These are phyloP conservation scores for Apodemia duryi DNA, from an alignment of 2,888 invertebrate genomes.

Conservation along the genomic window DNA sequence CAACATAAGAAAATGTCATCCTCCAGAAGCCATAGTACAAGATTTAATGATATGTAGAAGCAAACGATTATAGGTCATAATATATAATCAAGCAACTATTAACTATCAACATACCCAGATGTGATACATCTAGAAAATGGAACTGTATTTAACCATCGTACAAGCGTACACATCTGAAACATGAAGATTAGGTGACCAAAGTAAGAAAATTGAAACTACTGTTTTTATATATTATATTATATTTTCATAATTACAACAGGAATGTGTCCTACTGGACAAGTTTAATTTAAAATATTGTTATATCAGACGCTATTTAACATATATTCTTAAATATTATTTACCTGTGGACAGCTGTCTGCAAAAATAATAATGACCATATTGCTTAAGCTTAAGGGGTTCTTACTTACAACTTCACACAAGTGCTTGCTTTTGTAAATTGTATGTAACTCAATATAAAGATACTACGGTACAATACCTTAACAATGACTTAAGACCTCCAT, in stretches of 20 bases:
- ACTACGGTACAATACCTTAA: not conserved
- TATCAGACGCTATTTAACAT: constrained; percentile 2
- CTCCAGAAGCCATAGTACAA: no score
- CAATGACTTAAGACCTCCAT: not conserved
- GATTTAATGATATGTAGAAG: no score
- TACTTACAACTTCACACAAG: not conserved
- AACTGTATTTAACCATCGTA: no score
- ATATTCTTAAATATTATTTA: constrained; percentile 9
- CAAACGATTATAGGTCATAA: no score
- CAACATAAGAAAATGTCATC: no score
- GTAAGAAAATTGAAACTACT: constrained; percentile 24
- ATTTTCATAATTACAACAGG: constrained; percentile 45
- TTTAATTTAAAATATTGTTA: constrained; percentile 19
- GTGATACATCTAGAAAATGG: no score
- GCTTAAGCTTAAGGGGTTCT: constrained; percentile 1
- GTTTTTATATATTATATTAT: constrained; percentile 40
- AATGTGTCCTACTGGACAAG: constrained; percentile 61
- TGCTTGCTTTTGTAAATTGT: not conserved
- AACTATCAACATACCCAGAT: no score
- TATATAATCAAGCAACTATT: no score
- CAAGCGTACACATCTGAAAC: no score
- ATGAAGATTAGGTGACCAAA: not conserved
- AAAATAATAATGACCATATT: constrained; percentile 14
- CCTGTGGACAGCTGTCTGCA: not conserved
- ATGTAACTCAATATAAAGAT: not conserved